Conservation (phyloP, 1,140 invertebrate species). For the Drosophila asahinai region DNA sequence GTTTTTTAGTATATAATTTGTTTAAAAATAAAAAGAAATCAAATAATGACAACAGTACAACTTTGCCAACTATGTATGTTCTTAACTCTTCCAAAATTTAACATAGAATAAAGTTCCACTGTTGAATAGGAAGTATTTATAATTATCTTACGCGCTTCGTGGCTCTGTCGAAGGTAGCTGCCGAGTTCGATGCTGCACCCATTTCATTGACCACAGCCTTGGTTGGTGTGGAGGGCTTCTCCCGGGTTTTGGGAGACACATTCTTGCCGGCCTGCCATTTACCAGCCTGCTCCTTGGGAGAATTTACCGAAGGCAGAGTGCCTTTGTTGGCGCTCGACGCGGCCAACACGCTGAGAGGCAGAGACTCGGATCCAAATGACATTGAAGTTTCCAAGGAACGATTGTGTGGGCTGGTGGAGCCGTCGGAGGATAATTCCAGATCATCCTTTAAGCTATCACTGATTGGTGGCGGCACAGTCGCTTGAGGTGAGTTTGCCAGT, state of each 20-base stretch:
- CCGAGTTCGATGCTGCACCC: too few species aligned
- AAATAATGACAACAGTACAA: not conserved
- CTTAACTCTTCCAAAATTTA: too few species aligned
- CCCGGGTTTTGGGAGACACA: not conserved
- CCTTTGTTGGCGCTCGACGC: too few species aligned
- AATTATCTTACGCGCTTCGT: constrained; percentile 7
- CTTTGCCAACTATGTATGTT: too few species aligned
- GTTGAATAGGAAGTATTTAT: not conserved
- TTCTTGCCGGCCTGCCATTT: not conserved
- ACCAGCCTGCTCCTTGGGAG: too few species aligned
- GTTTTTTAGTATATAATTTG: not conserved
- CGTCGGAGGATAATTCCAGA: not conserved
- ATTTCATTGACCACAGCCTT: not conserved
- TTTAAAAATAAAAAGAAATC: not conserved
- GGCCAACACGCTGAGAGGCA: not conserved
- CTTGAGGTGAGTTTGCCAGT: not conserved
- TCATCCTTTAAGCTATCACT: too few species aligned
- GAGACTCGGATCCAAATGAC: not conserved
- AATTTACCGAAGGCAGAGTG: too few species aligned
- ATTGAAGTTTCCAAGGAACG: too few species aligned
- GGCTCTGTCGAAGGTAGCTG: not conserved
- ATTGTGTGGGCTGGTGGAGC: too few species aligned
- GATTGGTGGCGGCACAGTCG: too few species aligned
- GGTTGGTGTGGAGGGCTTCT: not conserved
- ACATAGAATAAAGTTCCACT: too few species aligned